phyloP scores from a whole-genome alignment of 2,797 vertebrate species.

The Rhodeus uyekii region DNA sequence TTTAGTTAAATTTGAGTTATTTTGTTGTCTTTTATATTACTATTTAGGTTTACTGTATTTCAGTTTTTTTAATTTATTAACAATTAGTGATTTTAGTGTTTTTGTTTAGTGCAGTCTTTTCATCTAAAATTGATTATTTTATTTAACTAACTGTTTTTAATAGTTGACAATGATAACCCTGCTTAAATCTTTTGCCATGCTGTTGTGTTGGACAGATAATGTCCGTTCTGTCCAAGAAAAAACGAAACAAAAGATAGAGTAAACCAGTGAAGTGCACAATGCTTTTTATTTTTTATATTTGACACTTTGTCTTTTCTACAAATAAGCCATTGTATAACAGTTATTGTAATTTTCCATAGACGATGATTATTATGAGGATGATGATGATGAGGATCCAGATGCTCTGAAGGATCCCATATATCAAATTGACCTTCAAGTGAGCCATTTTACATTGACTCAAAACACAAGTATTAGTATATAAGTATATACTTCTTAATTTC shows the following conservation, averaged over 20 bases:
- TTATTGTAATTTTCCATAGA: constrained; percentile 72
- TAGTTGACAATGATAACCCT: not conserved
- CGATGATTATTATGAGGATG: constrained; percentile 98
- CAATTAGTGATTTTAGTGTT: not conserved
- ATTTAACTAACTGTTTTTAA: not conserved
- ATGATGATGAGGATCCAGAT: constrained; percentile 95
- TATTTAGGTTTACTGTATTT: not conserved
- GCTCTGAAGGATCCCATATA: constrained; percentile 97
- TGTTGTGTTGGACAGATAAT: not conserved
- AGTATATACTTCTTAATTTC: not conserved
- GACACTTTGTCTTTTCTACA: not conserved
- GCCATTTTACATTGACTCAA: not conserved
- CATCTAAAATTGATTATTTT: not conserved
- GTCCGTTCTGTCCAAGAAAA: not conserved
- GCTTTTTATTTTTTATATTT: not conserved
- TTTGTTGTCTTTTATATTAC: no score
- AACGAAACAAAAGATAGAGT: not conserved
- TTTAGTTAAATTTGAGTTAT: no score
- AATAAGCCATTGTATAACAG: not conserved
- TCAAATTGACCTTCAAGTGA: constrained; percentile 96
- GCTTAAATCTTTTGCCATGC: not conserved
- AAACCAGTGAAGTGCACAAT: not conserved
- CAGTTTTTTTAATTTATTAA: not conserved
- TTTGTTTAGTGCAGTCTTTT: not conserved
- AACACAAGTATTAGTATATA: not conserved